Evolutionary conservation across 1,140 invertebrate species (phyloP).

Genomic region (Forficula auricularia): DNA sequence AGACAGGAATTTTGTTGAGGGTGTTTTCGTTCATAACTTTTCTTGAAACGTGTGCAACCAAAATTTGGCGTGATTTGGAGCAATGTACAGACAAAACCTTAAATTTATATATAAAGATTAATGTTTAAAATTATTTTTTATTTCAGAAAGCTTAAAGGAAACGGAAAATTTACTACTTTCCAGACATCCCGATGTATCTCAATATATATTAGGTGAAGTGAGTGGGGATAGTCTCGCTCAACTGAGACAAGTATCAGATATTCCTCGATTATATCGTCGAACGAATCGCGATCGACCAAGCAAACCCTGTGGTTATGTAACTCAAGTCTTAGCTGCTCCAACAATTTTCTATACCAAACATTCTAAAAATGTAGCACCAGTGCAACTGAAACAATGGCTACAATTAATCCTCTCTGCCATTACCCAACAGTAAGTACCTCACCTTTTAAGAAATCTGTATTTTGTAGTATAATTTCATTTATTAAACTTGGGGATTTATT

Average conservation of each 20-base stretch:
- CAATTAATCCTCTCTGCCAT: slow-evolving; percentile 39
- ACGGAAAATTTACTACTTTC: slow-evolving; percentile 28
- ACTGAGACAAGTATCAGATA: slow-evolving; percentile 66
- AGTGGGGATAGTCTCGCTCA: slow-evolving; percentile 34
- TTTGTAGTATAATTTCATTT: not conserved
- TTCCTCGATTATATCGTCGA: slow-evolving; percentile 78
- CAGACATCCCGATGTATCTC: slow-evolving; percentile 32
- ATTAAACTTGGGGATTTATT: no score
- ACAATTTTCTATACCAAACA: slow-evolving; percentile 38
- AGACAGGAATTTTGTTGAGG: no score
- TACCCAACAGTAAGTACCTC: slow-evolving; percentile 49
- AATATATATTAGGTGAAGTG: slow-evolving; percentile 37
- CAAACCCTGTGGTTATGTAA: slow-evolving; percentile 60
- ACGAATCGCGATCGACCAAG: slow-evolving; percentile 76
- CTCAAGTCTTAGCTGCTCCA: slow-evolving; percentile 42
- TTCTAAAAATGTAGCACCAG: slow-evolving; percentile 23
- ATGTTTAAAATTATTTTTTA: no score
- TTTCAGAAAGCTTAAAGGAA: slow-evolving; percentile 30
- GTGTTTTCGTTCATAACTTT: no score
- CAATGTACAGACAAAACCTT: no score
- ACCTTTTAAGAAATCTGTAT: no score
- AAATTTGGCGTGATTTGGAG: no score
- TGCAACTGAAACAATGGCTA: slow-evolving; percentile 26
- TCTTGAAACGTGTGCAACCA: no score
- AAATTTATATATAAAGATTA: no score